Conservation (phyloP, 2,113 vertebrate species). For the Amphiprion percula region DNA sequence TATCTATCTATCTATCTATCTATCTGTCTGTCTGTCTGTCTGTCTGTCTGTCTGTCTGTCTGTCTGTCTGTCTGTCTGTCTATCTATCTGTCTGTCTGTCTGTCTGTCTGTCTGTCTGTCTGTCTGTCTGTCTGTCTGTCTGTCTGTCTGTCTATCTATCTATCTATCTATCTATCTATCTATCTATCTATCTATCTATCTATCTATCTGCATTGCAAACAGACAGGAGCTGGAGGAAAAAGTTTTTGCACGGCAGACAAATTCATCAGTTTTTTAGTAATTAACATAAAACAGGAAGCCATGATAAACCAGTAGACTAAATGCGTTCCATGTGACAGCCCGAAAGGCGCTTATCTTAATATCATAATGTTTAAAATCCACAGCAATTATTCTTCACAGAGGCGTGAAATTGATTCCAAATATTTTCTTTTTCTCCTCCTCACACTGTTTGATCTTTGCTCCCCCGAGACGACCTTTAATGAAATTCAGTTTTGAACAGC, state of each 20-base stretch:
- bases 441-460: conserved; percentile 74
- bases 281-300: conserved; percentile 65
- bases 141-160: neutral
- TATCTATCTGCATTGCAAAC: neutral
- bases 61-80: neutral
- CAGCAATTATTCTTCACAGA: conserved; percentile 78
- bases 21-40: neutral
- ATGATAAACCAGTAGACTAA: conserved; percentile 67
- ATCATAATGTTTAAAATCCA: conserved; percentile 79
- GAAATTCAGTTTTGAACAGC: conserved; percentile 56
- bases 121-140: conserved; percentile 11
- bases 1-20: neutral
- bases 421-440: conserved; percentile 69
- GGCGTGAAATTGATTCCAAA: conserved; percentile 84
- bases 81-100: conserved; percentile 10
- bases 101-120: neutral
- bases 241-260: conserved; percentile 41
- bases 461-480: conserved; percentile 67
- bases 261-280: conserved; percentile 68
- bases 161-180: conserved; percentile 21
- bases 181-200: conserved; percentile 26
- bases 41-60: conserved; percentile 6
- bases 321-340: conserved; percentile 61
- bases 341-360: conserved; percentile 75
- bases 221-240: neutral